A percentile compares a stretch with the other conserved stretches of the same genome.
Conservation (phyloP, 1,140 invertebrate genomes). For the Grapholita molesta region DNA sequence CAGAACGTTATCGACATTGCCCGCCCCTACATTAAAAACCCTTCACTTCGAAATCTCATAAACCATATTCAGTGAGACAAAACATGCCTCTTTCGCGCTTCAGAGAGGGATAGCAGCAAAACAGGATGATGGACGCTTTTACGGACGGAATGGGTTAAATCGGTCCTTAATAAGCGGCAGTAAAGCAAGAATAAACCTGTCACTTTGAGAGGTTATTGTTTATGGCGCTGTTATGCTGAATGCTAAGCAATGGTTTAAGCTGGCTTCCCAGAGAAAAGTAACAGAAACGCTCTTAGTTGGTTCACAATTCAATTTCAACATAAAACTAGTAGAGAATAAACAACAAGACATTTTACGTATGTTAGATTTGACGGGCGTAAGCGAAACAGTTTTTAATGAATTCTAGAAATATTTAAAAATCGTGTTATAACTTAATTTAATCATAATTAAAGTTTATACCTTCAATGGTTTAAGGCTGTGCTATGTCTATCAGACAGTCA, state of each 20-base stretch:
- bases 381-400: too few species aligned
- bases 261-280: conserved; percentile 10
- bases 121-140: conserved; percentile 69
- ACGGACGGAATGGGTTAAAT: conserved; percentile 73
- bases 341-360: too few species aligned
- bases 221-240: conserved; percentile 42
- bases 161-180: conserved; percentile 71
- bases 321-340: neutral
- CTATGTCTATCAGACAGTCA: too few species aligned
- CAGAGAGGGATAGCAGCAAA: conserved; percentile 48
- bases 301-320: neutral
- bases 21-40: conserved; percentile 63
- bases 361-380: too few species aligned
- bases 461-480: too few species aligned
- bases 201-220: conserved; percentile 50
- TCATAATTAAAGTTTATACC: too few species aligned
- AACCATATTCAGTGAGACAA: conserved; percentile 61
- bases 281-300: neutral
- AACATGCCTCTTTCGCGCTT: conserved; percentile 5
- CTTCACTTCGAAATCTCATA: conserved; percentile 67
- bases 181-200: conserved; percentile 59
- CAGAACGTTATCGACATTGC: conserved; percentile 26
- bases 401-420: too few species aligned
- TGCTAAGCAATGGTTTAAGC: conserved; percentile 32
- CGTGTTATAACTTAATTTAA: too few species aligned